Evolutionary conservation across 2,888 invertebrate species (phyloP).

Genomic region (Frankliniella intonsa): DNA sequence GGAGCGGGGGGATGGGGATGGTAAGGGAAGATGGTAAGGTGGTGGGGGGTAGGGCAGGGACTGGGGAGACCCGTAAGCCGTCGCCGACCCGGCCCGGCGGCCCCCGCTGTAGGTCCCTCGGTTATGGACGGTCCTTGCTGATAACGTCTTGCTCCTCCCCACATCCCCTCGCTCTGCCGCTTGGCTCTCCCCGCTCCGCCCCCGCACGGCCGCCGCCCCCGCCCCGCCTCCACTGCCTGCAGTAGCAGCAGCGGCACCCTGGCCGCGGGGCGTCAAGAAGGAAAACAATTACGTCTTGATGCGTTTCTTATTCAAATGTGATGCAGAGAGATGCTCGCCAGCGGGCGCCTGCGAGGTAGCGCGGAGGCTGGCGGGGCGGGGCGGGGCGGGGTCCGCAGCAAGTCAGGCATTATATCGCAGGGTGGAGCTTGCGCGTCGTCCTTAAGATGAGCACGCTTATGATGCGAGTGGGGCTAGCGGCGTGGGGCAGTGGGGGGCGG

Average conservation of each 20-base stretch:
- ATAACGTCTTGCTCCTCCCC: slow-evolving; percentile 12
- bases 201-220: neutral
- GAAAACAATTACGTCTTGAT: slow-evolving; percentile 27
- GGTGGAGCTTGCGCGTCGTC: neutral
- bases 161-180: neutral
- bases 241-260: neutral
- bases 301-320: slow-evolving; percentile 26
- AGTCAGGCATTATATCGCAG: slow-evolving; percentile 12
- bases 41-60: too few relatives aligned
- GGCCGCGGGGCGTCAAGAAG: slow-evolving; percentile 14
- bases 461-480: neutral
- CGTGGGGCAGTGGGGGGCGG: neutral
- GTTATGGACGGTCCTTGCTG: slow-evolving; percentile 17
- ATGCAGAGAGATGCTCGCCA: neutral
- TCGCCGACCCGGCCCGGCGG: neutral
- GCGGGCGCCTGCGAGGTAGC: neutral
- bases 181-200: neutral
- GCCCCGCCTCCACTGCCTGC: neutral
- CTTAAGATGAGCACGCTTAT: neutral
- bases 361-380: neutral
- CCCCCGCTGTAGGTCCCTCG: neutral
- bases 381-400: neutral
- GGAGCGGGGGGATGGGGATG: too few relatives aligned
- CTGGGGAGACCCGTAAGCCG: neutral
- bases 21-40: too few relatives aligned